These are phyloP conservation scores for Danio aesculapii DNA, from an alignment of 2,797 vertebrate species.

Conservation along the genomic window DNA sequence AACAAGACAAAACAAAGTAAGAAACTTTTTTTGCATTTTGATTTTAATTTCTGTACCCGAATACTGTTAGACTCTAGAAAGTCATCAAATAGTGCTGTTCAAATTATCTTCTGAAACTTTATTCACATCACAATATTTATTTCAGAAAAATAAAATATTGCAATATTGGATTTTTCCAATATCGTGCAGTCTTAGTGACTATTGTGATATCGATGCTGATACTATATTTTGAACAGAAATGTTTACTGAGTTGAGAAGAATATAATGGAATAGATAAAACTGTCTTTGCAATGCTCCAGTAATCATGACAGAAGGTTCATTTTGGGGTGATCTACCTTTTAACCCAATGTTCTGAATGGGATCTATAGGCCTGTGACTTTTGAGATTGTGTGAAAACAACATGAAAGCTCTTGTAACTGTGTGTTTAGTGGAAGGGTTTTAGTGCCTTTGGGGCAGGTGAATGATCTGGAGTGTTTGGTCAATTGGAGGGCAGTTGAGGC, in stretches of 20 bases:
- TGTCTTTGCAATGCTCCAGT: background rate
- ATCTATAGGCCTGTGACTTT: constrained; percentile 29
- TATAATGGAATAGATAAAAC: background rate
- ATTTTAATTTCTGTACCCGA: no score
- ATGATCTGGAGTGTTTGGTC: constrained; percentile 46
- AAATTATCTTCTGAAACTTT: no score
- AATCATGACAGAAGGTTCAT: constrained; percentile 4
- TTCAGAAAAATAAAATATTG: no score
- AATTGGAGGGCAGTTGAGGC: constrained; percentile 48
- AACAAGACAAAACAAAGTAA: no score
- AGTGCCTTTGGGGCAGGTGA: constrained; percentile 50
- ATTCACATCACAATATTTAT: no score
- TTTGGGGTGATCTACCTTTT: background rate
- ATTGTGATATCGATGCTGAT: no score
- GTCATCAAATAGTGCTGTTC: no score
- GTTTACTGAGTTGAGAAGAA: background rate
- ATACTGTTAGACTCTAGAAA: no score
- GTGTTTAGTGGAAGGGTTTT: constrained; percentile 21
- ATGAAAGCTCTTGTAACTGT: constrained; percentile 24
- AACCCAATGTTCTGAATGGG: constrained; percentile 14
- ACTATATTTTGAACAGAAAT: background rate
- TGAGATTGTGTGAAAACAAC: constrained; percentile 27
- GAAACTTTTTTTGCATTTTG: no score
- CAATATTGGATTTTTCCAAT: no score
- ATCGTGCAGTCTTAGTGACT: no score